A percentile compares a stretch with the other conserved stretches of the same genome.
Evolutionary conservation across 1,140 invertebrate species (phyloP).

Genomic region (Pemphigus obesinymphae): DNA sequence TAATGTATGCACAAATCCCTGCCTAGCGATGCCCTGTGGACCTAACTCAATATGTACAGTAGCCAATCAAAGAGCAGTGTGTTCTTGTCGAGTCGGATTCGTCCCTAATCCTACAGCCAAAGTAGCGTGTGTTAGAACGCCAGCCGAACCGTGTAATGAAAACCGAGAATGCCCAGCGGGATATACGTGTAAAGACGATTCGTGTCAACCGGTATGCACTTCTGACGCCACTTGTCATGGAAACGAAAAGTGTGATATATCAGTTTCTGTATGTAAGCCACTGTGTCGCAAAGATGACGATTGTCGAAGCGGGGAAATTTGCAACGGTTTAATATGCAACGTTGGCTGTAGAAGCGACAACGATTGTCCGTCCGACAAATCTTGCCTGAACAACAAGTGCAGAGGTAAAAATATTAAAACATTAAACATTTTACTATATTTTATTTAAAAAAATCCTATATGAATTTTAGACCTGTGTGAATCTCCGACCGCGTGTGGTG

Average conservation of each 20-base stretch:
- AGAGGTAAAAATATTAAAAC: slow-evolving; percentile 50
- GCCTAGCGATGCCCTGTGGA: slow-evolving; percentile 68
- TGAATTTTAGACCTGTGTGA: slow-evolving; percentile 61
- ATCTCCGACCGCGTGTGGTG: slow-evolving; percentile 73
- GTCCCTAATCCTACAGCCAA: slow-evolving; percentile 56
- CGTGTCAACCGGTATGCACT: slow-evolving; percentile 72
- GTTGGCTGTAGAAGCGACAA: slow-evolving; percentile 75
- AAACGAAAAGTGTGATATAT: slow-evolving; percentile 61
- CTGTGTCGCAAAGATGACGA: slow-evolving; percentile 71
- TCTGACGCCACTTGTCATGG: slow-evolving; percentile 67
- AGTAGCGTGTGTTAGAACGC: slow-evolving; percentile 57
- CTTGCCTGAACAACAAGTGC: slow-evolving; percentile 73
- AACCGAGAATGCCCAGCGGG: slow-evolving; percentile 68
- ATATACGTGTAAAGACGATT: slow-evolving; percentile 64
- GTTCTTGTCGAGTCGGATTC: slow-evolving; percentile 63
- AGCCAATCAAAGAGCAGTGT: slow-evolving; percentile 73
- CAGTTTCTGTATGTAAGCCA: slow-evolving; percentile 61
- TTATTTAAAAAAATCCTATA: not conserved
- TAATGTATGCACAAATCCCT: slow-evolving; percentile 76
- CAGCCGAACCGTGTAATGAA: slow-evolving; percentile 57
- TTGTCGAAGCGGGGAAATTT: slow-evolving; percentile 77
- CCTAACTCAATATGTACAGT: slow-evolving; percentile 77
- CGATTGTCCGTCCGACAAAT: slow-evolving; percentile 64
- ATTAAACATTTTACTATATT: not conserved
- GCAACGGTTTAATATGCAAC: slow-evolving; percentile 70